phyloP scores from a whole-genome alignment of 2,888 invertebrate genomes.

The Pantelozetes paolii region DNA sequence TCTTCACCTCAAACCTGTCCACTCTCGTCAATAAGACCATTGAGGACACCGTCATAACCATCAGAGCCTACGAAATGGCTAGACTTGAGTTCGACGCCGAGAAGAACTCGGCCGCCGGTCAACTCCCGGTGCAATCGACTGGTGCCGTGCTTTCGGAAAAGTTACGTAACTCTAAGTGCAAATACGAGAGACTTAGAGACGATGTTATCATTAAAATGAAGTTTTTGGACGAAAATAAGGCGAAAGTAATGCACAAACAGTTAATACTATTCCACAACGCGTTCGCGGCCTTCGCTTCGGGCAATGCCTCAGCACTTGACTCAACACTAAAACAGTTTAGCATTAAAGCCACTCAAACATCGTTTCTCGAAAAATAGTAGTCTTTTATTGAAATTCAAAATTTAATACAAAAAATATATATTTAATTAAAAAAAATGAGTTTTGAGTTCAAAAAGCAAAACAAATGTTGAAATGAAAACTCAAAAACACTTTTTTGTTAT shows the following conservation, averaged over 20 bases:
- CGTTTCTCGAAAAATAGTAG: constrained; percentile 46
- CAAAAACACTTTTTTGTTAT: neutral
- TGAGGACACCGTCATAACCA: constrained; percentile 81
- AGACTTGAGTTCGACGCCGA: constrained; percentile 96
- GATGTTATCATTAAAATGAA: constrained; percentile 94
- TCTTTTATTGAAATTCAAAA: neutral
- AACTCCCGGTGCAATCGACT: constrained; percentile 9
- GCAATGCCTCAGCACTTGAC: constrained; percentile 87
- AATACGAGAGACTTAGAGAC: constrained; percentile 84
- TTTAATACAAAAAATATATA: no score
- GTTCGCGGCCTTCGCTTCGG: constrained; percentile 92
- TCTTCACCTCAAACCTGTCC: constrained; percentile 91
- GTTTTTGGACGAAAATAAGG: constrained; percentile 94
- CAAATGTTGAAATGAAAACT: no score
- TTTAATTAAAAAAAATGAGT: neutral
- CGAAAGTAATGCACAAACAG: constrained; percentile 85
- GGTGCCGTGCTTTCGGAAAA: constrained; percentile 57
- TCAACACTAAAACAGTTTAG: constrained; percentile 92
- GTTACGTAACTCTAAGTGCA: constrained; percentile 74
- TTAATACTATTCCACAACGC: constrained; percentile 92
- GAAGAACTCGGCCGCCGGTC: constrained; percentile 55
- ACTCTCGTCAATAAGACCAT: constrained; percentile 97
- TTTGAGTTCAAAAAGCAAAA: neutral
- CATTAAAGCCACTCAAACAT: constrained; percentile 63
- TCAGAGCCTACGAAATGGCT: constrained; percentile 70